A percentile compares a stretch with the other conserved stretches of the same genome.
These are phyloP conservation scores for Brachyalestes nurse DNA, from an alignment of 2,797 vertebrate genomes.

Conservation along the genomic window DNA sequence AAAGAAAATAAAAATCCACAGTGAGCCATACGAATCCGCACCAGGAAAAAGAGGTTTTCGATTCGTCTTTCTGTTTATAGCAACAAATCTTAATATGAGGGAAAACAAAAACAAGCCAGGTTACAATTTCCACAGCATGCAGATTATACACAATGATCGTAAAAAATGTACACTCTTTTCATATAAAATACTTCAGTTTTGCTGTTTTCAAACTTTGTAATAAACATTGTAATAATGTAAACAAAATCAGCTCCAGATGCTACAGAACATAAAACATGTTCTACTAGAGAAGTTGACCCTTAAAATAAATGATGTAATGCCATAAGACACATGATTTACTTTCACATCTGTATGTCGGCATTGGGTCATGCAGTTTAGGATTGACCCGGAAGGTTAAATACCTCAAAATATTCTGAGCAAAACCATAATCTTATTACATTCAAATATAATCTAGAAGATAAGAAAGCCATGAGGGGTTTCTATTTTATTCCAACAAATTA, in stretches of 20 bases:
- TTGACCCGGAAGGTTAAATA: background rate
- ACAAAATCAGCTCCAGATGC: slow-evolving; percentile 6
- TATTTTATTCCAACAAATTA: slow-evolving; percentile 30
- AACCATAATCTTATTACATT: slow-evolving; percentile 13
- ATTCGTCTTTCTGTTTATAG: slow-evolving; percentile 8
- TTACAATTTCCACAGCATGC: slow-evolving; percentile 19
- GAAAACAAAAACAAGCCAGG: background rate
- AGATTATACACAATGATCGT: slow-evolving; percentile 18
- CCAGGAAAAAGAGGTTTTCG: slow-evolving; percentile 4
- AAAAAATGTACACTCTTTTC: slow-evolving; percentile 14
- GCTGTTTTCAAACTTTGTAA: slow-evolving; percentile 2
- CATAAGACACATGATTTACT: background rate
- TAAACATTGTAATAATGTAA: slow-evolving; percentile 28
- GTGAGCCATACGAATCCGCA: slow-evolving; percentile 20
- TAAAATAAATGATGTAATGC: slow-evolving; percentile 1
- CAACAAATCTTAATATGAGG: background rate
- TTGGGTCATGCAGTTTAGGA: background rate
- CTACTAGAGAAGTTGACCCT: background rate
- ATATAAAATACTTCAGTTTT: slow-evolving; percentile 17
- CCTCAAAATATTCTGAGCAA: background rate
- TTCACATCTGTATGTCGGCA: slow-evolving; percentile 1
- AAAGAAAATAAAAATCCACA: slow-evolving; percentile 39
- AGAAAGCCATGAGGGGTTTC: slow-evolving; percentile 22
- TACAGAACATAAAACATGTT: background rate
- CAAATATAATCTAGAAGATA: slow-evolving; percentile 8